Conservation (phyloP, 2,888 invertebrate genomes). For the Caenorhabditis doughertyi region DNA sequence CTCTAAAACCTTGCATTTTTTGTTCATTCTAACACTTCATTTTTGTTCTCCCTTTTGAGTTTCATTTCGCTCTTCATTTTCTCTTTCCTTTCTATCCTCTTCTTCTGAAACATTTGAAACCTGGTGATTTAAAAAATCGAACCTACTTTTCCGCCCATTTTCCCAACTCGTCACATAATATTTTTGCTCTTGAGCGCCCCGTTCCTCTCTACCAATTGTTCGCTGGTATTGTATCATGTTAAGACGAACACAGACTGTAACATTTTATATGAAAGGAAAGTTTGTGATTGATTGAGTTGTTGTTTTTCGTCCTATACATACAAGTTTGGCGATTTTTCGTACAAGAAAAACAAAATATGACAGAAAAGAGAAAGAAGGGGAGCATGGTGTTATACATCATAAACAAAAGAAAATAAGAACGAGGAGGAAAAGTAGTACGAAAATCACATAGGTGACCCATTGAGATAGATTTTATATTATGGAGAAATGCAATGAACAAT, state of each 20-base stretch:
- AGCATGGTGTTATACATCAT: too few relatives aligned
- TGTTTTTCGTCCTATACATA: slow-evolving; percentile 51
- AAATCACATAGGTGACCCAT: slow-evolving; percentile 60
- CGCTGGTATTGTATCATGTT: slow-evolving; percentile 13
- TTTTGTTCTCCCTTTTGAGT: slow-evolving; percentile 11
- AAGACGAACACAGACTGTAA: slow-evolving; percentile 30
- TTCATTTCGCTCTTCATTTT: background rate
- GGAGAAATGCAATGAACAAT: background rate
- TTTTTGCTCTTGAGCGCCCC: slow-evolving; percentile 1
- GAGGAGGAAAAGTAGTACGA: slow-evolving; percentile 33
- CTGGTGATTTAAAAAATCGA: slow-evolving; percentile 51
- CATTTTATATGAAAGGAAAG: slow-evolving; percentile 41
- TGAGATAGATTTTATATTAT: slow-evolving; percentile 45
- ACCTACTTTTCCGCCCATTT: background rate
- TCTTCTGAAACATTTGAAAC: slow-evolving; percentile 12
- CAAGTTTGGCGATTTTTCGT: slow-evolving; percentile 55
- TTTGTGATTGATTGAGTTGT: slow-evolving; percentile 25
- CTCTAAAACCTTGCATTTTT: slow-evolving; percentile 37
- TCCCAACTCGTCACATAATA: background rate
- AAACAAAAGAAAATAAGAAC: background rate
- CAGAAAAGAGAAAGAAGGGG: background rate
- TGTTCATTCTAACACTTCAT: slow-evolving; percentile 42
- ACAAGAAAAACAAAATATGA: slow-evolving; percentile 20
- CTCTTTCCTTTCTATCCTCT: slow-evolving; percentile 4
- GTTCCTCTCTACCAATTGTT: background rate